phyloP scores from a whole-genome alignment of 2,888 invertebrate genomes.

The Onthophagus sagittarius region DNA sequence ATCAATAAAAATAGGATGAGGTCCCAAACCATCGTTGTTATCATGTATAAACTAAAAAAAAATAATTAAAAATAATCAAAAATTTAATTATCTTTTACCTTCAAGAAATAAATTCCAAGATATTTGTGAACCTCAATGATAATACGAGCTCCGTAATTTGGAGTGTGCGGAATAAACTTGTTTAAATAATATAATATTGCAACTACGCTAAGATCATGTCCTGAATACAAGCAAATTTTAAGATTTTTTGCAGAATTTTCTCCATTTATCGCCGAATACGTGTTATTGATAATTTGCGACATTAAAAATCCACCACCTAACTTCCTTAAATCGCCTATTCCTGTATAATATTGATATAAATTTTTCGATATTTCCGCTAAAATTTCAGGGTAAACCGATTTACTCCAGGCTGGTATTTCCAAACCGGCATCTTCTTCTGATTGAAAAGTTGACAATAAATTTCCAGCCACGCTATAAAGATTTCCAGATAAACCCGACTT shows the following conservation, averaged over 20 bases:
- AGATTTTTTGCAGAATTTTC: slow-evolving; percentile 3
- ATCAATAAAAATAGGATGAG: too few relatives aligned
- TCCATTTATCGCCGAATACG: slow-evolving; percentile 13
- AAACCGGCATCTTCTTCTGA: slow-evolving; percentile 39
- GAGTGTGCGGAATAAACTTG: slow-evolving; percentile 45
- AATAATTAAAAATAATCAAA: too few relatives aligned
- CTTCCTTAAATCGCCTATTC: slow-evolving; percentile 37
- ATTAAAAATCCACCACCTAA: slow-evolving; percentile 26
- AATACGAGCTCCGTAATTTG: slow-evolving; percentile 34
- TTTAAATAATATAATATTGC: slow-evolving; percentile 47
- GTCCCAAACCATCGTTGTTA: too few relatives aligned
- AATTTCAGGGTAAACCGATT: slow-evolving; percentile 39
- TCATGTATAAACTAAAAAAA: too few relatives aligned
- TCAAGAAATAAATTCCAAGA: slow-evolving; percentile 31
- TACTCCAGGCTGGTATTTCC: slow-evolving; percentile 46
- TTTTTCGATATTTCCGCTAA: slow-evolving; percentile 38
- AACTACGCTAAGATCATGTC: slow-evolving; percentile 55
- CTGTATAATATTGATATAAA: slow-evolving; percentile 42
- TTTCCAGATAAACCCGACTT: slow-evolving; percentile 7
- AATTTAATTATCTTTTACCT: slow-evolving; percentile 22
- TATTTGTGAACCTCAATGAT: too few relatives aligned
- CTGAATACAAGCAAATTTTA: slow-evolving; percentile 45
- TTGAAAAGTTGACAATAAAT: neutral
- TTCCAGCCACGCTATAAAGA: neutral
- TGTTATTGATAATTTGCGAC: slow-evolving; percentile 19